Evolutionary conservation across 2,113 vertebrate species (phyloP).

Genomic region (Ageneiosus marmoratus): DNA sequence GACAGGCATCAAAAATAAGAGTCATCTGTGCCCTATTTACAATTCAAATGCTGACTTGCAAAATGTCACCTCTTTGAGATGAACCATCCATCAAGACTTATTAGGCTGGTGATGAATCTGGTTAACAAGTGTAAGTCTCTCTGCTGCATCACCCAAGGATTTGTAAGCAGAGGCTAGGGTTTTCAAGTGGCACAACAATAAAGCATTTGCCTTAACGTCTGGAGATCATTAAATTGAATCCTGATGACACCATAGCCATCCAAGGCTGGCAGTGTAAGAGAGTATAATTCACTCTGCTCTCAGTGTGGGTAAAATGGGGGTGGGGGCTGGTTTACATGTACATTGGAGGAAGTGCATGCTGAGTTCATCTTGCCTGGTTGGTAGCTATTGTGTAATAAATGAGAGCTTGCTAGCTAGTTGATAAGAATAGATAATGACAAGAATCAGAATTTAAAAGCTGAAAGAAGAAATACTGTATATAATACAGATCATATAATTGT

Average conservation of each 20-base stretch:
- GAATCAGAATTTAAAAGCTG: not conserved
- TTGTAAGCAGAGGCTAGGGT: not conserved
- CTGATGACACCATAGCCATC: not conserved
- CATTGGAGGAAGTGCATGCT: not conserved
- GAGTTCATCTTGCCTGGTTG: not conserved
- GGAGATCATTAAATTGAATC: not conserved
- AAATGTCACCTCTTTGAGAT: constrained; percentile 37
- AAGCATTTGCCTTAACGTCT: not conserved
- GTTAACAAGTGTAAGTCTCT: not conserved
- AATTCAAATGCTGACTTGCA: constrained; percentile 33
- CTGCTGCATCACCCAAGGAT: not conserved
- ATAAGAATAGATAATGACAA: not conserved
- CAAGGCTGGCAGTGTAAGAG: not conserved
- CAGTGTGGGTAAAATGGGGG: not conserved
- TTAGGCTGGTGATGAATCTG: constrained; percentile 26
- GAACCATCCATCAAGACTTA: constrained; percentile 35
- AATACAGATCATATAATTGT: not conserved
- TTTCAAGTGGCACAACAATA: not conserved
- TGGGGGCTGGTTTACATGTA: not conserved
- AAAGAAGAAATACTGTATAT: not conserved
- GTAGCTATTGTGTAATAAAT: not conserved
- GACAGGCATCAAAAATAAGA: constrained; percentile 30
- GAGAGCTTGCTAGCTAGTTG: not conserved
- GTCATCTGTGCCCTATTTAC: not conserved
- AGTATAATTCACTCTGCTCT: not conserved